These are phyloP conservation scores for Bombus ignitus DNA, from an alignment of 1,140 invertebrate genomes.

Conservation along the genomic window DNA sequence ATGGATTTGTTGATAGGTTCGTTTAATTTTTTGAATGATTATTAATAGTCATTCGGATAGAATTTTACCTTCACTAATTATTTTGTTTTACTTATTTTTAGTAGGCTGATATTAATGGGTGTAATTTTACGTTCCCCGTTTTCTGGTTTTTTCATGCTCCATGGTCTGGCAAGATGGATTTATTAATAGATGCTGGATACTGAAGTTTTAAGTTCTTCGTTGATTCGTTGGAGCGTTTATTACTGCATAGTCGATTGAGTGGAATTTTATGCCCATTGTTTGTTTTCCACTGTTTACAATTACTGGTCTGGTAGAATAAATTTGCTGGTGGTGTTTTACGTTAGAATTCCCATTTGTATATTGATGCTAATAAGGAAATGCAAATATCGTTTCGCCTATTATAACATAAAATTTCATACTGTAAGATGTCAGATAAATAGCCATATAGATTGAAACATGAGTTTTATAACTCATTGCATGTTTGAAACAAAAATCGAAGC, in stretches of 20 bases:
- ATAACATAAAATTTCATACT: background rate
- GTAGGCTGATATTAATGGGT: background rate
- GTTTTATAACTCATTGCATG: background rate
- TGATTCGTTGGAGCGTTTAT: background rate
- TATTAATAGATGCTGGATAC: background rate
- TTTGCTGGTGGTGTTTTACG: background rate
- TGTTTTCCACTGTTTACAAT: too few species aligned
- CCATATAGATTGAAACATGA: too few species aligned
- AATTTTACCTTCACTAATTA: background rate
- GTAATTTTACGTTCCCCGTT: background rate
- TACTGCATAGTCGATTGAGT: background rate
- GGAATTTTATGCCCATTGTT: background rate
- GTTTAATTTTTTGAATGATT: background rate
- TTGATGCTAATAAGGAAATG: too few species aligned
- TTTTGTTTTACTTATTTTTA: background rate
- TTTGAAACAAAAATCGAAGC: background rate
- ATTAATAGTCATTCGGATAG: background rate
- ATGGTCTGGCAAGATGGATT: background rate
- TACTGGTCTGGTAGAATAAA: background rate
- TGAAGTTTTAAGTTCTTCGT: background rate
- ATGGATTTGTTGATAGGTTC: background rate
- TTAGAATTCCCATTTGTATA: background rate
- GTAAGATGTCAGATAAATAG: background rate
- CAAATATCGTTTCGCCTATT: too few species aligned
- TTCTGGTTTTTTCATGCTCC: background rate